Percentiles rank a stretch among this genome's conserved stretches.
These are phyloP conservation scores for Hydrotaea diabolus DNA, from an alignment of 2,888 invertebrate genomes.

Conservation along the genomic window DNA sequence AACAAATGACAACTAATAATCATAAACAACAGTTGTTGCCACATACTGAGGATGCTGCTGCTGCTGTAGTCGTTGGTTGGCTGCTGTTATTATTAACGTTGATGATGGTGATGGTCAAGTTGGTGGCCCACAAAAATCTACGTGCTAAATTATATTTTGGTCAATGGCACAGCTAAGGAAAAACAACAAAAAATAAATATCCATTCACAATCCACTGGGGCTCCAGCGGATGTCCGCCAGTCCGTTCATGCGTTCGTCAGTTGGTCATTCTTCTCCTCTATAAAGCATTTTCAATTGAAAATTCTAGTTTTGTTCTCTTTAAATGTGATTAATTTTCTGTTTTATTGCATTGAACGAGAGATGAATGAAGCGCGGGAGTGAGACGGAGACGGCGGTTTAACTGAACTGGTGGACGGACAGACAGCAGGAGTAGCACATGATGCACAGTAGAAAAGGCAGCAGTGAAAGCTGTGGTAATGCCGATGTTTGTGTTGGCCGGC, in stretches of 20 bases:
- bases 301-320: slow-evolving; percentile 17
- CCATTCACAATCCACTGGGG: background rate
- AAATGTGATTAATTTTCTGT: slow-evolving; percentile 60
- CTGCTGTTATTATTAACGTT: background rate
- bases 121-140: slow-evolving; percentile 35
- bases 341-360: slow-evolving; percentile 43
- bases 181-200: background rate
- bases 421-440: background rate
- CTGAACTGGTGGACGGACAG: background rate
- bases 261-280: background rate
- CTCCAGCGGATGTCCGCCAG: no score
- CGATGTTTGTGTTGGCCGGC: background rate
- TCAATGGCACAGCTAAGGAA: slow-evolving; percentile 48
- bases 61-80: no score
- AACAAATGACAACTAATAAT: slow-evolving; percentile 28
- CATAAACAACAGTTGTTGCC: slow-evolving; percentile 23
- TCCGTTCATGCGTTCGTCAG: background rate
- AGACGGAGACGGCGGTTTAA: background rate
- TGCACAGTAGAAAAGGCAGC: background rate
- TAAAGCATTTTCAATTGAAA: slow-evolving; percentile 11
- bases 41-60: background rate
- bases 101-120: slow-evolving; percentile 1
- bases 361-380: no score
- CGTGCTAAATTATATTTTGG: slow-evolving; percentile 50
- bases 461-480: background rate